Evolutionary conservation across 2,113 vertebrate genomes (phyloP), one percentile per base, ranked within the genome.

Genomic region (Corynorhinus townsendii): DNA sequence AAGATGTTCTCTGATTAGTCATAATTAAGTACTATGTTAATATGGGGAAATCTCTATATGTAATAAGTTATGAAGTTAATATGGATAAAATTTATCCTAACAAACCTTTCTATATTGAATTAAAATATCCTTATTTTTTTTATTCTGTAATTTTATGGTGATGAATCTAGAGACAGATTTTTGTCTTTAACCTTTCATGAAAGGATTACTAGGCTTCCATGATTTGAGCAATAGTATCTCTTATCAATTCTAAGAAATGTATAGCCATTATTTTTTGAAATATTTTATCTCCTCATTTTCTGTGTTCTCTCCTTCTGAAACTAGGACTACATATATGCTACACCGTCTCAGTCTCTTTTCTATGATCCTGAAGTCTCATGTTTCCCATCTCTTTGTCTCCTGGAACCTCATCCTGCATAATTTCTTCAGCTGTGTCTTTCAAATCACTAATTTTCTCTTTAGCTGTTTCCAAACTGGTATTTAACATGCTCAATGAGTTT

Each of bases 401-500:
- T 69, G 7, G 35, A 11, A 43, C 1, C 16, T 33, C 7, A 1
- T 66, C 40, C 64, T n/a, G 2, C 5, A 26, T 68, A 49, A 52
- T 80, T 75, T 76, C 64, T 80, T 68, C 56, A 85, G 30, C 72
- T 14, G 4, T 38, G 16, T 66, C 72, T 91, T 85, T 73, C 47
- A 91, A 45, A 59, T 80, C 35, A 80, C 35, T 75, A 56, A 85
- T 80, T 85, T 89, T 91, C 40, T 89, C 62, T 93, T 73, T n/a
- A 7, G 30, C 56, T 30, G 0, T 86, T 80, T 73, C 56, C 19
- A 85, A 22, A 76, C 77, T 81, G 72, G 45, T 64, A 62, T 84
- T 83, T 62, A 90, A 62, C 7, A 11, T 73, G 4, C 56, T 59
- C 3, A 19, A 2, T 81, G 40, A 69, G 20, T 38, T 88, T 93